phyloP scores from a whole-genome alignment of 2,797 vertebrate genomes.

The Propithecus perrieri region DNA sequence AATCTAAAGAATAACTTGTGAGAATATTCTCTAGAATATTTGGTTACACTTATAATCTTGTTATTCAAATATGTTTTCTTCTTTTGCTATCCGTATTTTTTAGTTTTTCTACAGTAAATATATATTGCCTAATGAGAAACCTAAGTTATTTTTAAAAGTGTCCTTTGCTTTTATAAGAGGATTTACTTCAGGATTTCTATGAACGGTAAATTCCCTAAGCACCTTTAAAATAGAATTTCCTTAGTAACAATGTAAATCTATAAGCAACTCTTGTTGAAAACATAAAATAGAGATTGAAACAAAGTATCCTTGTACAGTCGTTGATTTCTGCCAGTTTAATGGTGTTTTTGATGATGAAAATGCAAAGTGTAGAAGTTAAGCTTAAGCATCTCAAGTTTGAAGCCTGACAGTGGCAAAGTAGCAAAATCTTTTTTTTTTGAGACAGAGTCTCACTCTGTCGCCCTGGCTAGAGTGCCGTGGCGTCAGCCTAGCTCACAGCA shows the following conservation, averaged over 20 bases:
- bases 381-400: background rate
- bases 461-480: too few species aligned
- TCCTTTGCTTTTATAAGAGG: conserved; percentile 10
- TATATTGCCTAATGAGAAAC: background rate
- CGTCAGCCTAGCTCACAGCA: too few species aligned
- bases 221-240: conserved; percentile 28
- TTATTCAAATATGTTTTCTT: background rate
- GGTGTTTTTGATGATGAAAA: background rate
- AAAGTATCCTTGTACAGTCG: background rate
- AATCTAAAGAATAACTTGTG: background rate
- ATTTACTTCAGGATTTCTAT: conserved; percentile 31
- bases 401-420: background rate
- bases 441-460: too few species aligned
- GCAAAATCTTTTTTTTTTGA: background rate
- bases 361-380: background rate
- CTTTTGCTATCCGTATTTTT: conserved; percentile 12
- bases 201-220: background rate
- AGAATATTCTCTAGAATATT: background rate
- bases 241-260: background rate
- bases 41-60: background rate
- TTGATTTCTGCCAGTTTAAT: conserved; percentile 31
- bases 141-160: background rate
- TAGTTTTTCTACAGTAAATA: background rate
- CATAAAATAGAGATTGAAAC: background rate
- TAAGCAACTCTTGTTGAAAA: background rate